These are phyloP conservation scores for Antheraea assamensis DNA, from an alignment of 2,888 invertebrate species.

Conservation along the genomic window DNA sequence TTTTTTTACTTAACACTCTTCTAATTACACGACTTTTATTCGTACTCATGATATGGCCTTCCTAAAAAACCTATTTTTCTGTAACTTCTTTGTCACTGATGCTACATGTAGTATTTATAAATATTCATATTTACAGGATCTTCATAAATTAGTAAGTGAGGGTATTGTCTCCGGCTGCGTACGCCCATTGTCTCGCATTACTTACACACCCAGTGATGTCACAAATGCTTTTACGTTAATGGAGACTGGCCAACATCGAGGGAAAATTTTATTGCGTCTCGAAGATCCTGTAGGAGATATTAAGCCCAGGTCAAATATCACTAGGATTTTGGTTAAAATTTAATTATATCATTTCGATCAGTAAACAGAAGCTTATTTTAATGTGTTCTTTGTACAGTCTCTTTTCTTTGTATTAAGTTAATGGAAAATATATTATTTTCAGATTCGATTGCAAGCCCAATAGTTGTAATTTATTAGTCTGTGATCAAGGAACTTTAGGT, in stretches of 20 bases:
- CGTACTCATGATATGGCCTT: too few species aligned
- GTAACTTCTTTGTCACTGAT: background rate
- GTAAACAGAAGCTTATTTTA: too few species aligned
- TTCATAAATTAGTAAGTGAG: conserved; percentile 52
- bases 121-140: conserved; percentile 12
- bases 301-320: conserved; percentile 37
- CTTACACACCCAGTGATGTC: conserved; percentile 46
- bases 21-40: background rate
- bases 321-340: too few species aligned
- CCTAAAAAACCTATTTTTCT: too few species aligned
- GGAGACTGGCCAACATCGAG: conserved; percentile 54
- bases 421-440: background rate
- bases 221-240: conserved; percentile 53
- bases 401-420: too few species aligned
- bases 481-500: conserved; percentile 41
- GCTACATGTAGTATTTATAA: background rate
- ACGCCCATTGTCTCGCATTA: conserved; percentile 55
- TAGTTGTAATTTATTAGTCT: conserved; percentile 37
- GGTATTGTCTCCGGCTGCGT: conserved; percentile 60
- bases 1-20: too few species aligned
- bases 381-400: too few species aligned
- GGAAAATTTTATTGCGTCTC: conserved; percentile 54
- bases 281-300: conserved; percentile 25
- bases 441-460: conserved; percentile 35
- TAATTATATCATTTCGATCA: too few species aligned